Percentiles rank a stretch among this genome's conserved stretches.
phyloP scores from a whole-genome alignment of 2,797 vertebrate genomes.

The Sorex maritimensis region DNA sequence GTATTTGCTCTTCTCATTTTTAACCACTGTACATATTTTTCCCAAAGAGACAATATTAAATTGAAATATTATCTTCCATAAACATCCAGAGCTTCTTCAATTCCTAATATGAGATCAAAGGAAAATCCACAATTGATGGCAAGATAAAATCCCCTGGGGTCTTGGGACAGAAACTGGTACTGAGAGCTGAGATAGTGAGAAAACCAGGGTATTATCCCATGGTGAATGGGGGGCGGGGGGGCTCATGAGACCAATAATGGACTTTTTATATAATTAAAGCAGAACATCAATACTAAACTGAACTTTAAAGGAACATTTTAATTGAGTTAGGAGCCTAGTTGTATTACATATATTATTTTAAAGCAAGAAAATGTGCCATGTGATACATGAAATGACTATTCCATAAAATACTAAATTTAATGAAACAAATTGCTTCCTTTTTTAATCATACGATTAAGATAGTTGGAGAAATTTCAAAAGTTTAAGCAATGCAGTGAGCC shows the following conservation, averaged over 20 bases:
- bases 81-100: constrained; percentile 11
- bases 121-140: background rate
- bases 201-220: background rate
- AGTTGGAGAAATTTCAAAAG: constrained; percentile 46
- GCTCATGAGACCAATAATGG: constrained; percentile 24
- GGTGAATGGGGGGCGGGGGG: background rate
- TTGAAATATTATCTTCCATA: constrained; percentile 20
- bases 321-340: constrained; percentile 14
- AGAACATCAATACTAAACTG: constrained; percentile 2
- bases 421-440: constrained; percentile 17
- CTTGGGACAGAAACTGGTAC: background rate
- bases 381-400: constrained; percentile 17
- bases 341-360: background rate
- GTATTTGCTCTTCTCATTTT: background rate
- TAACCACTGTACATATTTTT: background rate
- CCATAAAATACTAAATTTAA: constrained; percentile 39
- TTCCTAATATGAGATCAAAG: constrained; percentile 8
- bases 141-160: background rate
- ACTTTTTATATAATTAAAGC: constrained; percentile 52
- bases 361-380: constrained; percentile 50
- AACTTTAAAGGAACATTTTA: constrained; percentile 68
- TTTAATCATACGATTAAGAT: background rate
- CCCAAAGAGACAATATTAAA: background rate
- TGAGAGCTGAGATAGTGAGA: background rate
- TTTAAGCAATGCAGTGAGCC: constrained; percentile 4